Conservation (phyloP, 2,113 vertebrate genomes). For the Maccullochella peelii region DNA sequence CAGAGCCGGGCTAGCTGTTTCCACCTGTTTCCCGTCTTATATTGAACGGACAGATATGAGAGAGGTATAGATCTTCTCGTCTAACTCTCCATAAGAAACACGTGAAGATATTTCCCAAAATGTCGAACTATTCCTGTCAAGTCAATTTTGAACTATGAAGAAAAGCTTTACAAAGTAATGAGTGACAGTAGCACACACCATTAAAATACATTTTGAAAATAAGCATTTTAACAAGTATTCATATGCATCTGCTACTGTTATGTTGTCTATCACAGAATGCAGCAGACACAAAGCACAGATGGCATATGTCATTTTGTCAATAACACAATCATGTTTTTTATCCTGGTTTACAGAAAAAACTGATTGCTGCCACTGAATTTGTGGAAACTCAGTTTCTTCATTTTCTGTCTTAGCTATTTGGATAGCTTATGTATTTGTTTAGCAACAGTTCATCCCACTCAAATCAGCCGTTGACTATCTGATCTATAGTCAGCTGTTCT, state of each 20-base stretch:
- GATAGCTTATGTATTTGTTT: neutral
- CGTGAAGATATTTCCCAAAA: neutral
- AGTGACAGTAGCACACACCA: neutral
- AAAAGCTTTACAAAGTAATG: neutral
- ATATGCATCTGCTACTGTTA: conserved; percentile 6
- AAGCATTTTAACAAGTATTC: neutral
- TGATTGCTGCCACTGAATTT: neutral
- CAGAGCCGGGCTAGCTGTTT: neutral
- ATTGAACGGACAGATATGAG: neutral
- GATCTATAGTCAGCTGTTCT: neutral
- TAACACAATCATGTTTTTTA: conserved; percentile 1
- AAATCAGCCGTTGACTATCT: neutral
- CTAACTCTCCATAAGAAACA: neutral
- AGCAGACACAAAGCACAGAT: conserved; percentile 16
- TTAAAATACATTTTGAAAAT: neutral
- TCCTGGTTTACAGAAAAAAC: neutral
- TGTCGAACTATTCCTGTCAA: neutral
- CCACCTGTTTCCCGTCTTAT: neutral
- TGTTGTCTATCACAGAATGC: conserved; percentile 2
- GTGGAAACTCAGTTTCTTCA: neutral
- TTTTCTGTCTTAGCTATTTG: neutral
- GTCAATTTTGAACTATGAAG: neutral
- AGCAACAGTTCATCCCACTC: conserved; percentile 4
- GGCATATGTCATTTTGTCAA: conserved; percentile 25
- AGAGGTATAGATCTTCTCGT: neutral